Evolutionary conservation across 2,797 vertebrate species (phyloP), one percentile per base, ranked within the genome.

Genomic region (Zalophus californianus): DNA sequence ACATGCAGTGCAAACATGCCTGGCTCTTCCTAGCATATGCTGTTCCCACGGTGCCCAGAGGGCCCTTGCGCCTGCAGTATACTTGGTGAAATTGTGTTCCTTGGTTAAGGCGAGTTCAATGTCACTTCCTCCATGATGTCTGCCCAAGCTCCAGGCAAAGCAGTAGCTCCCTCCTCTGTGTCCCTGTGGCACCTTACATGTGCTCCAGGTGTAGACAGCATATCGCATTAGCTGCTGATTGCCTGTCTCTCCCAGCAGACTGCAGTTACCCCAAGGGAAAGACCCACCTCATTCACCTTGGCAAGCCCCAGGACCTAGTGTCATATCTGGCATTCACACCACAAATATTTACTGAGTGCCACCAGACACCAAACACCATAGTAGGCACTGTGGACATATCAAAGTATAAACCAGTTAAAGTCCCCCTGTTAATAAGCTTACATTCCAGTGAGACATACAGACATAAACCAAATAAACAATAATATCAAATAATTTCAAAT

Each of bases 401-500:
- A 16, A 35, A 32, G 9, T 21, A 41, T 50, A 85, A 92, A 86
- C 23, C 56, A 48, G 29, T 58, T 64, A 72, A 85, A 44, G 52
- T 62, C 14, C 3, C 52, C 64, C 44, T 82, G 48, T 44, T 44
- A 38, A 50, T 62, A 60, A 94, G 21, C 29, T 88, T 91, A 52
- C 2, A 60, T 68, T 77, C 58, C 50, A 90, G 38, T 16, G 23
- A 64, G 58, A 50, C 44, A 87, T 16, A 50, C 2, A 68, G 50
- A 54, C 32, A 54, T 52, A 83, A 89, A 20, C 2, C 58, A 93
- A 58, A 66, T 32, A 88, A 95, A 44, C 3, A 38, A 29, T 66
- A 56, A 80, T 48, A 75, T 52, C 25, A 93, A 86, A 77, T 41
- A 79, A 79, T 72, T 94, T 84, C 23, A 88, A 95, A 79, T 38